These are phyloP conservation scores for Cephus cinctus DNA, from an alignment of 1,140 invertebrate species.

Conservation along the genomic window DNA sequence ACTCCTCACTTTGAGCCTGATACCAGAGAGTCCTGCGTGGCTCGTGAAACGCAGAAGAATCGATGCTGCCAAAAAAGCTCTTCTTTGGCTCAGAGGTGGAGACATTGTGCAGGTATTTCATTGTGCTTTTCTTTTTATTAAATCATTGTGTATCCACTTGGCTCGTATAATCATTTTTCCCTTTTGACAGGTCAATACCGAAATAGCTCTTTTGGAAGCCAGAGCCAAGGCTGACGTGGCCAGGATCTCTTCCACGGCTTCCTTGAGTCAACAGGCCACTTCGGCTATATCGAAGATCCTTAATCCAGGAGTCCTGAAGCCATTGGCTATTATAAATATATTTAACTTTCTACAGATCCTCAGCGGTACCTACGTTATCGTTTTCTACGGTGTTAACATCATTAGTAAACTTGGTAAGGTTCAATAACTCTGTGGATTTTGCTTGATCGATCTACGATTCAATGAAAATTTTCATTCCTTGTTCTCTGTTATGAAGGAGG, in stretches of 20 bases:
- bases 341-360: constrained; percentile 71
- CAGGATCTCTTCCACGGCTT: constrained; percentile 17
- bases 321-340: constrained; percentile 67
- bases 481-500: constrained; percentile 21
- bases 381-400: constrained; percentile 75
- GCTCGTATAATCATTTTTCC: constrained; percentile 5
- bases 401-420: constrained; percentile 57
- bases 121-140: constrained; percentile 29
- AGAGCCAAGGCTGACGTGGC: constrained; percentile 27
- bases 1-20: constrained; percentile 59
- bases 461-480: background rate
- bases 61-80: constrained; percentile 63
- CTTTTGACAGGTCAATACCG: constrained; percentile 28
- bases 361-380: constrained; percentile 70
- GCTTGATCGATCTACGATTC: background rate
- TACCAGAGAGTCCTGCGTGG: constrained; percentile 75
- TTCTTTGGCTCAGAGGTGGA: constrained; percentile 67
- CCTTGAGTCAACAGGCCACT: constrained; percentile 22
- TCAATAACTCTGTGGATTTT: background rate
- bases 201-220: constrained; percentile 30
- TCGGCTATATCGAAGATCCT: constrained; percentile 43
- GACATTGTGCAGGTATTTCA: constrained; percentile 52
- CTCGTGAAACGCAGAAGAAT: constrained; percentile 62
- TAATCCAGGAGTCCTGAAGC: constrained; percentile 64
- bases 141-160: background rate